Conservation (phyloP, 2,888 invertebrate species). For the Metalampra italica region DNA sequence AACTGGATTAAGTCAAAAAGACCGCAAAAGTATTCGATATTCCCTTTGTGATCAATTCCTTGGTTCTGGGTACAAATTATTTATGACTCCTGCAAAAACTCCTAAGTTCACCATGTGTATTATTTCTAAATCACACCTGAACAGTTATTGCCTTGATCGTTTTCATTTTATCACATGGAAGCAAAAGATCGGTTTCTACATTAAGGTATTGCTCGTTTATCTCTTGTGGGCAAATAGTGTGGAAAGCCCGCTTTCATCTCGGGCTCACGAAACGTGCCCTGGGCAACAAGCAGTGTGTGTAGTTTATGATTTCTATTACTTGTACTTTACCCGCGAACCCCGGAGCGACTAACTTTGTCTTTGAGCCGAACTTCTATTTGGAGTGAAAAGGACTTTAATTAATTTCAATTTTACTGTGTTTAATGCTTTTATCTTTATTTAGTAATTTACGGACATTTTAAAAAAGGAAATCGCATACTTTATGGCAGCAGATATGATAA, state of each 20-base stretch:
- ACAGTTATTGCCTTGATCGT: not conserved
- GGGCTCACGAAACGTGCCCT: constrained; percentile 27
- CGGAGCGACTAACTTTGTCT: constrained; percentile 22
- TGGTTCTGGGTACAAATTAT: no score
- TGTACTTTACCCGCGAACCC: constrained; percentile 17
- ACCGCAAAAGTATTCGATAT: no score
- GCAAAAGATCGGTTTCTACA: not conserved
- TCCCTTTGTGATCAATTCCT: no score
- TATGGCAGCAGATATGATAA: no score
- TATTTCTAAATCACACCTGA: no score
- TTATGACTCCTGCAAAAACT: no score
- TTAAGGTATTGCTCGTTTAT: constrained; percentile 14
- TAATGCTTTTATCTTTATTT: not conserved
- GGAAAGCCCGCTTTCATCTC: constrained; percentile 29
- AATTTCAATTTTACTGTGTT: not conserved
- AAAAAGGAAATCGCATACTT: no score
- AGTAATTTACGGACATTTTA: no score
- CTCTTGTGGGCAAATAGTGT: constrained; percentile 23
- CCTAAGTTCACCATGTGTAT: no score
- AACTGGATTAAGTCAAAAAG: no score
- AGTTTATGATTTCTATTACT: constrained; percentile 33
- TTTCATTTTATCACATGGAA: not conserved
- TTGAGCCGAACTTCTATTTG: constrained; percentile 16
- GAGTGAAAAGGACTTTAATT: not conserved
- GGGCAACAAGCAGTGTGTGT: constrained; percentile 13